Conservation (phyloP, 2,888 invertebrate species). For the Amblyjoppa proteus region DNA sequence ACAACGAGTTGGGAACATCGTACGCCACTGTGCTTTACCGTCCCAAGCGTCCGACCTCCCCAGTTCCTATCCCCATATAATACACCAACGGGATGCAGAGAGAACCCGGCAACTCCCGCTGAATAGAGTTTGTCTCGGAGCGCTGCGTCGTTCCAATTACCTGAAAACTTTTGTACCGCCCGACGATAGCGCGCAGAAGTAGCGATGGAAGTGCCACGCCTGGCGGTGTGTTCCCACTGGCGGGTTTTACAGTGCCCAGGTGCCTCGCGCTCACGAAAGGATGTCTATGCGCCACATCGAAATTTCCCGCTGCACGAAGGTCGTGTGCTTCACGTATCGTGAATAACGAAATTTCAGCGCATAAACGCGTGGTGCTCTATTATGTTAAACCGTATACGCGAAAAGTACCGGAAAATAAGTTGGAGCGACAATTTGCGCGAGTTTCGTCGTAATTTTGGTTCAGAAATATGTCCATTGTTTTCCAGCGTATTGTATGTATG, state of each 20-base stretch:
- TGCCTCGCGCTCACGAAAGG: slow-evolving; percentile 5
- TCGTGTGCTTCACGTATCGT: slow-evolving; percentile 27
- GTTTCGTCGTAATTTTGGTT: neutral
- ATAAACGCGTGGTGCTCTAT: neutral
- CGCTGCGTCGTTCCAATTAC: slow-evolving; percentile 69
- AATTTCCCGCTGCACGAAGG: slow-evolving; percentile 16
- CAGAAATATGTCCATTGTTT: neutral
- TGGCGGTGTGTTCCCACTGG: slow-evolving; percentile 44
- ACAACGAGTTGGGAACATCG: slow-evolving; percentile 49
- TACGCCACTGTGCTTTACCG: slow-evolving; percentile 45
- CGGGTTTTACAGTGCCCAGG: neutral
- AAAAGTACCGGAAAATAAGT: neutral
- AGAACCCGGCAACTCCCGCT: slow-evolving; percentile 55
- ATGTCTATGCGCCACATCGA: neutral
- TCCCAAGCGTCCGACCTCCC: slow-evolving; percentile 46
- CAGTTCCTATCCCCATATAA: slow-evolving; percentile 23
- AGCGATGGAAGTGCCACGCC: slow-evolving; percentile 58
- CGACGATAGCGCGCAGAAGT: slow-evolving; percentile 32
- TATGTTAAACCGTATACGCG: neutral
- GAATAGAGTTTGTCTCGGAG: slow-evolving; percentile 68
- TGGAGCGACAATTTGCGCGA: neutral
- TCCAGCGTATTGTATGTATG: neutral
- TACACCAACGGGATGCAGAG: slow-evolving; percentile 20
- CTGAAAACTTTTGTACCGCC: slow-evolving; percentile 65
- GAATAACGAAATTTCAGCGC: slow-evolving; percentile 39